Conservation (phyloP, 1,140 invertebrate species). For the Dreissena rostriformis region DNA sequence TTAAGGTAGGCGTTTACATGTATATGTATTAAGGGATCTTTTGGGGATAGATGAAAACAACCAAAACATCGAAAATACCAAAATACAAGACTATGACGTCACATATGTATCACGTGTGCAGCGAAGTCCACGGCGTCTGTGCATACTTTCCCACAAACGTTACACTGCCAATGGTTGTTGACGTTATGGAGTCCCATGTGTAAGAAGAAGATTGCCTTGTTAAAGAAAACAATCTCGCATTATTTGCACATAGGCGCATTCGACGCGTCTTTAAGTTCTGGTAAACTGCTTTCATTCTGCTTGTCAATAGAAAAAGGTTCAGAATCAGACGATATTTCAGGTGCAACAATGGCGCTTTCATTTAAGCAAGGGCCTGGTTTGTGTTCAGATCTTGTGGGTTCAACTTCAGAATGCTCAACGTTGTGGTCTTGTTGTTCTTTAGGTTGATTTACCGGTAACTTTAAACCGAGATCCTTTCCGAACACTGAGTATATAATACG, state of each 20-base stretch:
- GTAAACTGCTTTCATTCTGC: neutral
- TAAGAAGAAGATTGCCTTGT: constrained; percentile 96
- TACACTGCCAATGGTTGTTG: constrained; percentile 98
- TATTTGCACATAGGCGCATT: constrained; percentile 82
- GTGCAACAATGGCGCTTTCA: neutral
- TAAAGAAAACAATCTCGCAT: constrained; percentile 96
- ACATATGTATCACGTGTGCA: constrained; percentile 87
- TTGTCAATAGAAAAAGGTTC: neutral
- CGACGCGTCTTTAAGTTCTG: neutral
- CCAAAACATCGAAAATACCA: no score
- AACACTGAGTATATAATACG: constrained; percentile 54
- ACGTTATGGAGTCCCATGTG: constrained; percentile 99
- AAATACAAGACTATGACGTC: neutral
- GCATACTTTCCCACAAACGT: constrained; percentile 96
- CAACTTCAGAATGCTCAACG: no score
- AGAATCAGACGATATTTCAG: neutral
- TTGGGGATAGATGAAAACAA: neutral
- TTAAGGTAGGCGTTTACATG: neutral
- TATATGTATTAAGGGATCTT: neutral
- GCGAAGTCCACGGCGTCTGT: constrained; percentile 98
- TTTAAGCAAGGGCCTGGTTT: neutral
- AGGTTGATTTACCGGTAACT: neutral
- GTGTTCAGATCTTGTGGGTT: no score
- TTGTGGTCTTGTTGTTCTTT: no score
- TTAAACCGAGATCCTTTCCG: constrained; percentile 39